Evolutionary conservation across 2,113 vertebrate genomes (phyloP).

Genomic region (Chaetura pelagica): DNA sequence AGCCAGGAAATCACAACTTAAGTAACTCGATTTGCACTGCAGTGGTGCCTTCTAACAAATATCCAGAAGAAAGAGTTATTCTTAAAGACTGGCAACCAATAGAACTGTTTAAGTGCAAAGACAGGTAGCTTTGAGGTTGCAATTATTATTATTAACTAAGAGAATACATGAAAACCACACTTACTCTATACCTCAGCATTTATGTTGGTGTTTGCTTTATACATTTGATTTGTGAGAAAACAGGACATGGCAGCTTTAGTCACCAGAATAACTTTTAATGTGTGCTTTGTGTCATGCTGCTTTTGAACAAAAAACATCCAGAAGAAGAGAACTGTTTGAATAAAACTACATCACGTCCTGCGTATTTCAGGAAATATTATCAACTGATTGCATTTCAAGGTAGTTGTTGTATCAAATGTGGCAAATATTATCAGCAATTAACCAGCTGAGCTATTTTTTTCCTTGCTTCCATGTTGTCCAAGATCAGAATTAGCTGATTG

Average conservation of each 20-base stretch:
- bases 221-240: neutral
- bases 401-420: neutral
- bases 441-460: neutral
- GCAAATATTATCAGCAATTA: neutral
- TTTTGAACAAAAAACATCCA: slow-evolving; percentile 6
- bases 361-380: neutral
- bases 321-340: neutral
- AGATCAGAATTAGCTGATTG: neutral
- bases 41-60: neutral
- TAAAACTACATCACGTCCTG: neutral
- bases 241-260: neutral
- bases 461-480: neutral
- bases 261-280: neutral
- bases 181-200: neutral
- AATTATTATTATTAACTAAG: neutral
- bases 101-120: neutral
- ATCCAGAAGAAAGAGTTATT: neutral
- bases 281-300: neutral
- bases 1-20: neutral
- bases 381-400: neutral
- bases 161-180: neutral
- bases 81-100: neutral
- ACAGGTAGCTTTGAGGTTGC: neutral
- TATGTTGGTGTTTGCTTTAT: neutral
- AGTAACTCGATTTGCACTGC: neutral